Evolutionary conservation across 2,888 invertebrate species (phyloP).

Genomic region (Clanis bilineata): DNA sequence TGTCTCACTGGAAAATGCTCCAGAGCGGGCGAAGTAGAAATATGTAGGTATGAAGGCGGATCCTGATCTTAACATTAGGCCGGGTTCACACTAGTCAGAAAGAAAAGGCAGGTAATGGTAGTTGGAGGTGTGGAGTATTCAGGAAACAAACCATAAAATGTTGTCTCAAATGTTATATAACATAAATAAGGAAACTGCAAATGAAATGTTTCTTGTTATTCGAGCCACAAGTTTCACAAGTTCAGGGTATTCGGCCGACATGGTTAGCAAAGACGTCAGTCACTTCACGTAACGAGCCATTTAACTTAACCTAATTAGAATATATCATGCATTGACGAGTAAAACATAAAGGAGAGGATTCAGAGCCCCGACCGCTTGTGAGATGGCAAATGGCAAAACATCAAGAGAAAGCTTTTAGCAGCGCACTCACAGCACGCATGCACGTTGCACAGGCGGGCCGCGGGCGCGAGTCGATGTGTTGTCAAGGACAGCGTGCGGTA

Average conservation of each 20-base stretch:
- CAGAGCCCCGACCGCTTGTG: background rate
- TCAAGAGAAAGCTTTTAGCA: constrained; percentile 9
- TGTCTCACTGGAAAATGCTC: too few species aligned
- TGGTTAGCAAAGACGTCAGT: background rate
- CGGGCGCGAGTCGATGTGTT: background rate
- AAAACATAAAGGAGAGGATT: background rate
- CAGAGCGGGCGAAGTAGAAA: too few species aligned
- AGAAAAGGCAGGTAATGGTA: too few species aligned
- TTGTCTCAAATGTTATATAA: too few species aligned
- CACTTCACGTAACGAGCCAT: background rate
- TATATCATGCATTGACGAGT: background rate
- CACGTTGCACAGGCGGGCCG: constrained; percentile 1
- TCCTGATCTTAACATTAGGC: too few species aligned
- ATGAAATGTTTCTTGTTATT: too few species aligned
- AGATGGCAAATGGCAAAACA: background rate
- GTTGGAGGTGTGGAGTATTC: too few species aligned
- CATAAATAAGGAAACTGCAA: too few species aligned
- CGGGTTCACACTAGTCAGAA: too few species aligned
- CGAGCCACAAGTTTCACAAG: too few species aligned
- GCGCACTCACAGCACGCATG: constrained; percentile 10
- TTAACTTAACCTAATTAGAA: background rate
- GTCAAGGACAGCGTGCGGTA: constrained; percentile 9
- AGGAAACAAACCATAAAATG: too few species aligned
- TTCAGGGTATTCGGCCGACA: background rate
- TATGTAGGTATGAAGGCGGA: too few species aligned